phyloP scores from a whole-genome alignment of 1,140 invertebrate species.

The Achroia grisella region DNA sequence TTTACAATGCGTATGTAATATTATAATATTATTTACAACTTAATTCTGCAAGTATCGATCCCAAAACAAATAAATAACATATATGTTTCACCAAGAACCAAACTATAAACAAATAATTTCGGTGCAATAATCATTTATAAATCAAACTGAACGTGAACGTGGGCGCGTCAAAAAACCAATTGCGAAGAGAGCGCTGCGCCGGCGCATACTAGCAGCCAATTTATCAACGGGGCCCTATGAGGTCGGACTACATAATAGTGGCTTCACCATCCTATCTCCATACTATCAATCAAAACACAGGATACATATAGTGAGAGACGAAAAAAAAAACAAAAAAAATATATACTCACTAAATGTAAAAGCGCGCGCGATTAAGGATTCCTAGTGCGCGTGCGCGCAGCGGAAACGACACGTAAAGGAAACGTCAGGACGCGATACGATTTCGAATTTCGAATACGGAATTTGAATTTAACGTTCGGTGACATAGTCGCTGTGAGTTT shows the following conservation, averaged over 20 bases:
- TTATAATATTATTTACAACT: too few relatives aligned
- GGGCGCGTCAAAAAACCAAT: slow-evolving; percentile 20
- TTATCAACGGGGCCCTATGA: slow-evolving; percentile 44
- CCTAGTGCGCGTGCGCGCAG: slow-evolving; percentile 48
- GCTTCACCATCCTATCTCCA: slow-evolving; percentile 40
- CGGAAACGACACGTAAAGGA: slow-evolving; percentile 70
- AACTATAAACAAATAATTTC: too few relatives aligned
- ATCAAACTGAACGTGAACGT: not conserved
- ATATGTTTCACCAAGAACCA: too few relatives aligned
- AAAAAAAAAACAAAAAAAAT: slow-evolving; percentile 46
- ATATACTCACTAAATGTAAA: slow-evolving; percentile 24
- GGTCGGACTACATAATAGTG: slow-evolving; percentile 36
- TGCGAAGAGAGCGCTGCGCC: slow-evolving; percentile 23
- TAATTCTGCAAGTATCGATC: too few relatives aligned
- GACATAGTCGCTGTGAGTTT: slow-evolving; percentile 37
- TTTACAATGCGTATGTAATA: too few relatives aligned
- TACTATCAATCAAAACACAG: slow-evolving; percentile 61
- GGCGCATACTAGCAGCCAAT: slow-evolving; percentile 45
- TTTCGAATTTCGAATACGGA: slow-evolving; percentile 67
- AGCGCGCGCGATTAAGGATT: slow-evolving; percentile 60
- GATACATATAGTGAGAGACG: slow-evolving; percentile 49
- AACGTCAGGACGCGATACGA: slow-evolving; percentile 68
- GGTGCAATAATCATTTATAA: slow-evolving; percentile 1
- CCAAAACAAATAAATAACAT: slow-evolving; percentile 1
- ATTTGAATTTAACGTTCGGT: slow-evolving; percentile 31